Base-by-base conservation (phyloP, 2,888 invertebrate genomes). In the Napeogenes sylphis region DNA sequence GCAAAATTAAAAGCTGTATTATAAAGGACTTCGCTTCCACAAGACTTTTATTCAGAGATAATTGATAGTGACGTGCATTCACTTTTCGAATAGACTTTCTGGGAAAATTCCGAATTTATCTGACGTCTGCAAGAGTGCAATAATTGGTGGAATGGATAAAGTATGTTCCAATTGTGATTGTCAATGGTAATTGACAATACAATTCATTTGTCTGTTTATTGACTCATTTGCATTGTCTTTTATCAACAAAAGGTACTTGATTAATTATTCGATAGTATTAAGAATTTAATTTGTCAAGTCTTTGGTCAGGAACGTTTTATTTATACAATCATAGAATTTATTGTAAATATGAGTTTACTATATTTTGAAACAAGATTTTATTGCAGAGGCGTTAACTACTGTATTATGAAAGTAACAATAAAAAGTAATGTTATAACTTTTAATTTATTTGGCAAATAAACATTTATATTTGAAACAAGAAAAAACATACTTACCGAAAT, bases 1-100 rank as follows among this genome's bases (percentile, higher is more conserved):
- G 65, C 67, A 62, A 71, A 75, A 80, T 80, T 77, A 78, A 79
- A 65, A 65, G 62, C 62, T 64, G 66, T 63, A 65, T 70, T 67
- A 65, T 64, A 69, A 68, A 66, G 66, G 68, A 56, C 57, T 55
- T 68, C 65, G 63, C 61, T 61, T 60, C 64, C 63, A 56, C 46
- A 56, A 59, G 61, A 64, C 58, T 56, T 58, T 64, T 64, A 61
- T 58, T 56, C 32, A 35, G 55, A 67, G 64, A 65, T 68, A 68
- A 68, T 68, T 68, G 66, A 66, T 66, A 66, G 61, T 61, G 61
- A 68, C 58, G 65, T 61, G 56, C 32, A 54, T 45, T 47, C 14
- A 45, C 42, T 45, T 59, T 58, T 59, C n/a, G 54, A 42, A 32
- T 51, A 45, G 38, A 53, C 30, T 30, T 53, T 59, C 42, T 54